Percentiles rank a stretch among this genome's conserved stretches.
Evolutionary conservation across 2,888 invertebrate genomes (phyloP).

Genomic region (Caenorhabditis sp.): DNA sequence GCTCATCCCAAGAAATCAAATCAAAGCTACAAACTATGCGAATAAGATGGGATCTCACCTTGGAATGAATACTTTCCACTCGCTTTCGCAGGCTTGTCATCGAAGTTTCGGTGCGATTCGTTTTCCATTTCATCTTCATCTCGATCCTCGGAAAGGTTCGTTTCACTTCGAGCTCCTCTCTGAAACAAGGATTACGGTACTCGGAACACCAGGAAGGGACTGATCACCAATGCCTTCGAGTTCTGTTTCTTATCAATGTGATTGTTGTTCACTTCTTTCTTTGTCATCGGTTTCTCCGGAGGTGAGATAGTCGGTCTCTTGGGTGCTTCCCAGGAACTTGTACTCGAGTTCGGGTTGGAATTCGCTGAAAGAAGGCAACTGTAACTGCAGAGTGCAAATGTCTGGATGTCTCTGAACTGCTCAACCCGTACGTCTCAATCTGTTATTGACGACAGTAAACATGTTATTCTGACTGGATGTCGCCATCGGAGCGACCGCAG

Average conservation of each 20-base stretch:
- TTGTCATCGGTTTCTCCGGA: constrained; percentile 13
- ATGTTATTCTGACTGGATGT: constrained; percentile 41
- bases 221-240: constrained; percentile 19
- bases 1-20: constrained; percentile 7
- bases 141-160: constrained; percentile 50
- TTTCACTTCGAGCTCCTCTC: constrained; percentile 56
- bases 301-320: constrained; percentile 41
- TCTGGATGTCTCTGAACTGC: constrained; percentile 1
- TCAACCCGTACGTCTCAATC: constrained; percentile 45
- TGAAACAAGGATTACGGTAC: no score
- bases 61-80: constrained; percentile 61
- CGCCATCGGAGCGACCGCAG: constrained; percentile 34
- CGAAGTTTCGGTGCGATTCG: constrained; percentile 39
- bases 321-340: constrained; percentile 68
- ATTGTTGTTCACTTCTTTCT: constrained; percentile 62
- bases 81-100: constrained; percentile 60
- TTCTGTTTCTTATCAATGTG: constrained; percentile 30
- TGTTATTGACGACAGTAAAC: constrained; percentile 45
- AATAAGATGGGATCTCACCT: constrained; percentile 23
- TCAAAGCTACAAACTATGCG: no score
- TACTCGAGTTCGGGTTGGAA: constrained; percentile 66
- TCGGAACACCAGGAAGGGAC: not conserved
- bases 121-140: constrained; percentile 49
- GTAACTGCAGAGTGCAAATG: not conserved
- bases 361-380: constrained; percentile 17